Evolutionary conservation across 1,140 invertebrate genomes (phyloP), one percentile per base, ranked within the genome.

Genomic region (Bombus superbus): DNA sequence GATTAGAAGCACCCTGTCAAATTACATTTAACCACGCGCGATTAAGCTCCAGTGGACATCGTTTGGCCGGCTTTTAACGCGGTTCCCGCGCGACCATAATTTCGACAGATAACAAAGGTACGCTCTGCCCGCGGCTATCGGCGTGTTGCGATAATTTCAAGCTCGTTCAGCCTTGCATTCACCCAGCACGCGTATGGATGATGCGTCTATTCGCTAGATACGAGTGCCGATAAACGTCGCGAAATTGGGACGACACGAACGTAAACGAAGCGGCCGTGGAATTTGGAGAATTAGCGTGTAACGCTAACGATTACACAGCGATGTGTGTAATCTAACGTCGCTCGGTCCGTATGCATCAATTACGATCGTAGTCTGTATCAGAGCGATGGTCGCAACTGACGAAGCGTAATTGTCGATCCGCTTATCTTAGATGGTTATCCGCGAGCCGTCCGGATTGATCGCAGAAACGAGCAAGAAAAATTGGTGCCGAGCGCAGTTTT

Each of bases 261-360:
- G 57, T 47, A 38, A 79, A 85, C 35, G 77, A 71, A 68, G 11
- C 72, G 77, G 38, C 28, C 35, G 44, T 44, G 38, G 69, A 69
- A 32, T 86, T 88, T 59, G 42, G 53, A 28, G 68, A 73, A 87
- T 87, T 76, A 80, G 40, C 86, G 85, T 53, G 47, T 53, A 53
- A 53, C 47, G 18, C 18, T 53, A 53, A 53, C 47, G 47, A 53
- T 53, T 53, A 62, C 28, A 28, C 10, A 62, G 62, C 53, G 76
- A 81, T 44, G 64, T 53, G 83, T 66, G 59, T 69, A 79, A 86
- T 85, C 59, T 72, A 44, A 40, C n/a, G 35, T 44, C n/a, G 71
- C 13, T 59, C 6, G 22, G 47, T 53, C 47, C 18, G 22, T 44
- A 66, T 5, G 44, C 15, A 38, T 68, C 53, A 35, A 76, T 86